Evolutionary conservation across 2,113 vertebrate species (phyloP).

Genomic region (Sinocyclocheilus grahami): DNA sequence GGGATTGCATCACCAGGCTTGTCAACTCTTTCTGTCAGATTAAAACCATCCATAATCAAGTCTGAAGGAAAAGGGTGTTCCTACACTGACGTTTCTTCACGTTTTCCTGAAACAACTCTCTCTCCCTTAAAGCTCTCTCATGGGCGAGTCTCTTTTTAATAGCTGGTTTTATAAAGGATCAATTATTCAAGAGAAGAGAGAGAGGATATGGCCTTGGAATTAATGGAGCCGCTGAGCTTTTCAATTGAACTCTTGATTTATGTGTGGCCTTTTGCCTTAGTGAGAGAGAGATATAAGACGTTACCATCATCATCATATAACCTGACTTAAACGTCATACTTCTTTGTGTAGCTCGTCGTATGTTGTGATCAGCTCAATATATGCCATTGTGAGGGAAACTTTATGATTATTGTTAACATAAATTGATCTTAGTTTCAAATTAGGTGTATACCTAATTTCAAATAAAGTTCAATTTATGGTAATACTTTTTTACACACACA

Average conservation of each 20-base stretch:
- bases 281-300: constrained; percentile 38
- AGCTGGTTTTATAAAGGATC: constrained; percentile 41
- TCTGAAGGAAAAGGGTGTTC: constrained; percentile 35
- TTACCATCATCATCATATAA: constrained; percentile 29
- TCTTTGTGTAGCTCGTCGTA: background rate
- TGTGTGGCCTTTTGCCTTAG: constrained; percentile 21
- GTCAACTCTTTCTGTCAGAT: constrained; percentile 67
- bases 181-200: constrained; percentile 51
- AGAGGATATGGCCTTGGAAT: constrained; percentile 50
- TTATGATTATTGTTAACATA: background rate
- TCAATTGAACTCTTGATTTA: constrained; percentile 40
- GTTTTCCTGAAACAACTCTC: constrained; percentile 9
- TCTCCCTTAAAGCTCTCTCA: constrained; percentile 33
- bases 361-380: constrained; percentile 8
- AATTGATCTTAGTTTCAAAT: background rate
- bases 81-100: constrained; percentile 20
- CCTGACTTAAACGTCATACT: background rate
- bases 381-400: constrained; percentile 5
- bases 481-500: no score
- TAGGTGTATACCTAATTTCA: background rate
- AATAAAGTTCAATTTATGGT: no score
- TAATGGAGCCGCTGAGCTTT: constrained; percentile 50
- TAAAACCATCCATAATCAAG: constrained; percentile 58
- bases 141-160: constrained; percentile 44
- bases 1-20: constrained; percentile 71